Evolutionary conservation across 1,140 invertebrate species (phyloP).

Genomic region (Lucilia sericata): DNA sequence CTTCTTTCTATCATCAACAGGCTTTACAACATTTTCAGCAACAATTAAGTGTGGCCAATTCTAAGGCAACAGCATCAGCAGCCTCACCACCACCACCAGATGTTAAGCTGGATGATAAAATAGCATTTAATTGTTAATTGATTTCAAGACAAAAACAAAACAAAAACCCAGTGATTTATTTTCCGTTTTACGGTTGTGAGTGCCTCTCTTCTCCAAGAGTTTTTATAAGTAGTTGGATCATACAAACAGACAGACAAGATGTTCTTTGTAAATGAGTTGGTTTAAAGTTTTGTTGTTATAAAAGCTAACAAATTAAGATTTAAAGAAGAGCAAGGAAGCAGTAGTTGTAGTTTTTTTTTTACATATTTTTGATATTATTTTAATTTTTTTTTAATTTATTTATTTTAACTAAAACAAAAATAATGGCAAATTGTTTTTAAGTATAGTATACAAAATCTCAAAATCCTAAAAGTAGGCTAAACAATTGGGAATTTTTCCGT

Average conservation of each 20-base stretch:
- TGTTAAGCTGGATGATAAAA: neutral
- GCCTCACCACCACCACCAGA: neutral
- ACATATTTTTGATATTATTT: neutral
- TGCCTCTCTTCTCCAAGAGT: neutral
- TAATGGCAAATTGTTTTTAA: neutral
- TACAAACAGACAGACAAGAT: neutral
- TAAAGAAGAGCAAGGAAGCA: neutral
- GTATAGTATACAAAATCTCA: too few species aligned
- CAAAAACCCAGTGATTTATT: neutral
- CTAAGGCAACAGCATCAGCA: neutral
- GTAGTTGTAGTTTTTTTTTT: too few species aligned
- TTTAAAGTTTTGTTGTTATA: neutral
- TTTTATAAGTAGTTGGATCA: neutral
- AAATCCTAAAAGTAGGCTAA: too few species aligned
- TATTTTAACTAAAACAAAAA: neutral
- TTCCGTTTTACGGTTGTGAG: neutral
- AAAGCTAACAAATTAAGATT: neutral
- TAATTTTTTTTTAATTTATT: neutral
- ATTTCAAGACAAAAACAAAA: too few species aligned
- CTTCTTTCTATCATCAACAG: constrained; percentile 59
- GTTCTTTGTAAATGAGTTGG: neutral
- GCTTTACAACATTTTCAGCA: constrained; percentile 57
- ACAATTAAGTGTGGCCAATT: constrained; percentile 45
- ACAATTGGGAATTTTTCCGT: too few species aligned
- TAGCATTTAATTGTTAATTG: constrained; percentile 5